Percentiles rank a stretch among this genome's conserved stretches.
Conservation (phyloP, 2,113 vertebrate genomes). For the Cygnus buccinator region DNA sequence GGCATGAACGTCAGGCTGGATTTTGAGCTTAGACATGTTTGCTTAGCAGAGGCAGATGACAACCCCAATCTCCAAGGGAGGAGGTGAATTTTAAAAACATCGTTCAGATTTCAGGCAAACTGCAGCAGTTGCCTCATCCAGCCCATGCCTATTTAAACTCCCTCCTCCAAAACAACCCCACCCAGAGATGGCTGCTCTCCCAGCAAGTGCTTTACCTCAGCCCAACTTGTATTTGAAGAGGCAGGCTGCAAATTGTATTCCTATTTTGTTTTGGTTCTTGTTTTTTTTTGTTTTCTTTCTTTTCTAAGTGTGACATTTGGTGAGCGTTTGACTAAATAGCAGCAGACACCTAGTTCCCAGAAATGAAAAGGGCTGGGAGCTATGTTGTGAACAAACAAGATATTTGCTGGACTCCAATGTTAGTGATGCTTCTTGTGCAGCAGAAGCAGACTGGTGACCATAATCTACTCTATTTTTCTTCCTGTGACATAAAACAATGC, state of each 20-base stretch:
- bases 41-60: background rate
- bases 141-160: background rate
- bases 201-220: background rate
- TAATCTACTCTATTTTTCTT: background rate
- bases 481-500: background rate
- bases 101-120: background rate
- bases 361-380: background rate
- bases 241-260: background rate
- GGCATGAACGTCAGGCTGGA: background rate
- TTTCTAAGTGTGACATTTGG: background rate
- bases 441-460: background rate
- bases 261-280: background rate
- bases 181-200: conserved; percentile 37
- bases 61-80: background rate
- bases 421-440: background rate
- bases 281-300: background rate
- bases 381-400: background rate
- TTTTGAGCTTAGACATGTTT: background rate
- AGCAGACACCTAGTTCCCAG: conserved; percentile 14
- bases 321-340: background rate
- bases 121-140: background rate
- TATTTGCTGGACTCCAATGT: background rate
- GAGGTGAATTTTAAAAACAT: conserved; percentile 9
- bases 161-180: conserved; percentile 41
- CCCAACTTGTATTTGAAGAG: background rate